Conservation (phyloP, 2,797 vertebrate genomes). For the Chiloscyllium punctatum region DNA sequence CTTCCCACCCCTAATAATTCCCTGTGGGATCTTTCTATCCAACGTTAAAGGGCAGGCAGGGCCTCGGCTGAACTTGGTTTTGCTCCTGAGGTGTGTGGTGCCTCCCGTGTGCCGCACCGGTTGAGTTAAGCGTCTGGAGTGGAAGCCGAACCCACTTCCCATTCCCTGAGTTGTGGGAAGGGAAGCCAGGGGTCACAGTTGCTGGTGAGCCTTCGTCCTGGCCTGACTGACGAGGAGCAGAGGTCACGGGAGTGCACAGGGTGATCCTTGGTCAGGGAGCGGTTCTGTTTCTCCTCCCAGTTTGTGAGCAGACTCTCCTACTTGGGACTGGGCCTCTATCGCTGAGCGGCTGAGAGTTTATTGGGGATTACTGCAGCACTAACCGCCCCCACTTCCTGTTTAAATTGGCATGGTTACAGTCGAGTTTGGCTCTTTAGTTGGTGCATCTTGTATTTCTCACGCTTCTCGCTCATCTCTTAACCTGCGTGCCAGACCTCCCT, state of each 20-base stretch:
- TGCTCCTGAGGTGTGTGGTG: neutral
- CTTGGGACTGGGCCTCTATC: neutral
- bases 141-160: too few relatives aligned
- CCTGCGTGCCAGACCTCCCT: neutral
- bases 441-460: neutral
- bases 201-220: neutral
- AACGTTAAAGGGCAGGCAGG: neutral
- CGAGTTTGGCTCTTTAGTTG: neutral
- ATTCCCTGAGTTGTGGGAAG: too few relatives aligned
- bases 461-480: neutral
- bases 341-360: neutral
- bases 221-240: neutral
- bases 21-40: neutral
- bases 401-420: neutral
- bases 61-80: neutral
- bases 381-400: neutral
- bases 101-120: neutral
- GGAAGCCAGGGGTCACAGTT: too few relatives aligned
- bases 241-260: too few relatives aligned
- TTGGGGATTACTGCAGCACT: neutral
- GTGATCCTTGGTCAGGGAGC: neutral
- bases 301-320: neutral
- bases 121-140: neutral
- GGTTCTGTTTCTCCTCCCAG: neutral
- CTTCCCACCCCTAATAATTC: neutral